Percentiles rank a stretch among this genome's conserved stretches.
Evolutionary conservation across 2,888 invertebrate species (phyloP).

Genomic region (Halocaridina rubra): DNA sequence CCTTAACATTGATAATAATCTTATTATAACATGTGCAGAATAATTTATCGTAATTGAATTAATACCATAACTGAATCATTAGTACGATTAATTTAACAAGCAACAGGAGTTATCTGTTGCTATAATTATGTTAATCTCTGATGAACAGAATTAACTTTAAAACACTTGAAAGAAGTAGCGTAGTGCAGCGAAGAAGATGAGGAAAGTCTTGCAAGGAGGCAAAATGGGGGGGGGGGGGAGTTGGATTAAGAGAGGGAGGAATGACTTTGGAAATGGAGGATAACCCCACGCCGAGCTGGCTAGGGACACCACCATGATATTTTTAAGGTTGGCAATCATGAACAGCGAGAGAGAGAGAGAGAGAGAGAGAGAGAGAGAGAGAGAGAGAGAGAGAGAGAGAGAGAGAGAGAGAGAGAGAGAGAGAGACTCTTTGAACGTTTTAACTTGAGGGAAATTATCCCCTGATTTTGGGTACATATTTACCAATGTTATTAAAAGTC

Average conservation of each 20-base stretch:
- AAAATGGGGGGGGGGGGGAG: not conserved
- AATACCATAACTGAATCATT: no score
- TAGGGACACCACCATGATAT: conserved; percentile 32
- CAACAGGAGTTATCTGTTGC: no score
- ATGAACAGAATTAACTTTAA: no score
- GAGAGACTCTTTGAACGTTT: conserved; percentile 22
- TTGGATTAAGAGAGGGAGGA: not conserved
- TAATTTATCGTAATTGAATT: no score
- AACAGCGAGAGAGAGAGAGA: not conserved
- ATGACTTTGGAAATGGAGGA: not conserved
- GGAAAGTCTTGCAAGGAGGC: no score
- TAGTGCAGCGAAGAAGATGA: no score
- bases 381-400: not conserved
- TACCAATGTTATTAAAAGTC: not conserved
- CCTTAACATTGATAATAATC: no score
- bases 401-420: not conserved
- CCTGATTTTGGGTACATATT: not conserved
- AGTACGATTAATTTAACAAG: no score
- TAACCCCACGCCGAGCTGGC: not conserved
- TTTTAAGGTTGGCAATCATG: conserved; percentile 48
- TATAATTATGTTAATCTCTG: no score
- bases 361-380: not conserved
- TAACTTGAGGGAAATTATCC: conserved; percentile 32
- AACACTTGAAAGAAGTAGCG: no score
- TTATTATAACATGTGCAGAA: no score